Evolutionary conservation across 2,113 vertebrate genomes (phyloP).

Genomic region (Morphnarchus princeps): DNA sequence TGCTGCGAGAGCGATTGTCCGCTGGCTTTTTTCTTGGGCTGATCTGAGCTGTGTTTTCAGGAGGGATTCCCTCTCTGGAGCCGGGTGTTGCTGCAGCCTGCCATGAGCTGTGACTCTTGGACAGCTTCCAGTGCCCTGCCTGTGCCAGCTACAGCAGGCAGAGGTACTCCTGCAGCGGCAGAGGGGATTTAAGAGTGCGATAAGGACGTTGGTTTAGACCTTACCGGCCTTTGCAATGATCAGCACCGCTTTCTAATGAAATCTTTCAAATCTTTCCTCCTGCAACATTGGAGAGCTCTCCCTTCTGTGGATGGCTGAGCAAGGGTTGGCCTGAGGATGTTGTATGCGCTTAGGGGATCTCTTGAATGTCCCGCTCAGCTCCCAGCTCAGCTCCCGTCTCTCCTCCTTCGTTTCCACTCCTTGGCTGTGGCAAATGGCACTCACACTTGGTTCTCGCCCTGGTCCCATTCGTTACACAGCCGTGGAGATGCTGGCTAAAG

Average conservation of each 20-base stretch:
- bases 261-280: neutral
- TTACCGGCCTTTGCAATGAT: rapidly evolving
- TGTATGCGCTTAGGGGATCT: neutral
- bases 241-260: rapidly evolving
- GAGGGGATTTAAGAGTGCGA: neutral
- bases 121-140: neutral
- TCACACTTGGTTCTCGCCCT: neutral
- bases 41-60: rapidly evolving
- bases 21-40: rapidly evolving
- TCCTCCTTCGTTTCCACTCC: neutral
- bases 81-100: neutral
- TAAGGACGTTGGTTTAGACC: neutral
- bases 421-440: neutral
- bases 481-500: neutral
- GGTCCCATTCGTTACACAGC: rapidly evolving
- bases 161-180: rapidly evolving
- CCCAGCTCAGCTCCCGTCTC: neutral
- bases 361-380: neutral
- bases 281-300: neutral
- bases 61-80: neutral
- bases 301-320: neutral
- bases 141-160: neutral
- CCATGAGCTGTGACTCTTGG: neutral
- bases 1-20: rapidly evolving
- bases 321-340: neutral